Percentiles rank a stretch among this genome's conserved stretches.
These are phyloP conservation scores for Chrysodeixis includens DNA, from an alignment of 2,888 invertebrate genomes.

Conservation along the genomic window DNA sequence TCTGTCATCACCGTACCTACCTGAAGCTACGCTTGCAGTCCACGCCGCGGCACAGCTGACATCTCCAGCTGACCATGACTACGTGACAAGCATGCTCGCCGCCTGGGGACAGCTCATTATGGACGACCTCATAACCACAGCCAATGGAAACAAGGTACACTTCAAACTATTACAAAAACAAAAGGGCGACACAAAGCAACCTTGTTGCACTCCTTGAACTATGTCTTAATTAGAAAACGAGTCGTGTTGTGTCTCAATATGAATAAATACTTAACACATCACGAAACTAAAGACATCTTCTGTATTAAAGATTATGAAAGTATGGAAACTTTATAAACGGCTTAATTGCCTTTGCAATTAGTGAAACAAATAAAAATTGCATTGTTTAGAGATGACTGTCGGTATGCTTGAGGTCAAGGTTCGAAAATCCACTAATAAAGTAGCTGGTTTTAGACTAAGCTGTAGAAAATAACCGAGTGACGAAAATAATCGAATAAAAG, in stretches of 20 bases:
- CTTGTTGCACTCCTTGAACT: slow-evolving; percentile 40
- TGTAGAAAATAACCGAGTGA: too few relatives aligned
- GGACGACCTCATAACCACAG: slow-evolving; percentile 92
- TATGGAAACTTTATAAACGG: slow-evolving; percentile 10
- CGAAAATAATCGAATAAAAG: too few relatives aligned
- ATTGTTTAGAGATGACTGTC: slow-evolving; percentile 14
- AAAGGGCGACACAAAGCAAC: slow-evolving; percentile 26
- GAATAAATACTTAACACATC: slow-evolving; percentile 14
- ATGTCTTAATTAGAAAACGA: slow-evolving; percentile 10
- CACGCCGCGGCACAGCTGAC: slow-evolving; percentile 88
- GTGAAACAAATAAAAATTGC: slow-evolving; percentile 16
- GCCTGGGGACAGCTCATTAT: slow-evolving; percentile 94
- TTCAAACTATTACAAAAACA: slow-evolving; percentile 17
- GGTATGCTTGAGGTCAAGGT: slow-evolving; percentile 37
- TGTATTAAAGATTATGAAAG: slow-evolving; percentile 17
- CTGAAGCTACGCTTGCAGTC: slow-evolving; percentile 90
- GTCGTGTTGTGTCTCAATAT: slow-evolving; percentile 6
- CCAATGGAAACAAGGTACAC: slow-evolving; percentile 87
- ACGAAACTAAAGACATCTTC: slow-evolving; percentile 15
- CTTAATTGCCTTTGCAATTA: slow-evolving; percentile 4
- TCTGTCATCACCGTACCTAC: slow-evolving; percentile 89
- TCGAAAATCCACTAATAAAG: slow-evolving; percentile 1
- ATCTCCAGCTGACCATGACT: slow-evolving; percentile 91
- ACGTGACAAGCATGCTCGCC: slow-evolving; percentile 93
- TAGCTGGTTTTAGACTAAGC: not conserved